Conservation (phyloP, 2,797 vertebrate genomes). For the Anguilla marmorata region DNA sequence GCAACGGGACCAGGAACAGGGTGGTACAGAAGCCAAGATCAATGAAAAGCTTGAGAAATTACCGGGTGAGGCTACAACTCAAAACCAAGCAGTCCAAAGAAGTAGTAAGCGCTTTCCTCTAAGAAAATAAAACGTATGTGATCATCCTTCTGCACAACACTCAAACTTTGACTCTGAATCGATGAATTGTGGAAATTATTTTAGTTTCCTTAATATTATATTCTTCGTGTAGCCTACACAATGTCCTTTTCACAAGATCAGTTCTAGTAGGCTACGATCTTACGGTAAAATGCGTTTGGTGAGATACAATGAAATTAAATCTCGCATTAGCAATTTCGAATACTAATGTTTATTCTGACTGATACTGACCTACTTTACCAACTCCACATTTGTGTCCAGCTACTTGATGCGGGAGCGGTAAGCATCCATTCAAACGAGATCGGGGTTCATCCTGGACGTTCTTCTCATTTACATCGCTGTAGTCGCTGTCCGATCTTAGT, state of each 20-base stretch:
- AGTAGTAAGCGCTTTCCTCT: not conserved
- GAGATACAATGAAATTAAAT: not conserved
- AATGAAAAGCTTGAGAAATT: not conserved
- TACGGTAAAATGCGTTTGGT: not conserved
- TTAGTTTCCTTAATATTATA: not conserved
- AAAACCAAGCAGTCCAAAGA: not conserved
- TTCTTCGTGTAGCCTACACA: not conserved
- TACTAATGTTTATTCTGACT: not conserved
- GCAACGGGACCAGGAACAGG: not conserved
- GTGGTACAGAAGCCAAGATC: slow-evolving; percentile 6
- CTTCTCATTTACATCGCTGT: slow-evolving; percentile 56
- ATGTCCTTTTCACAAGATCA: not conserved
- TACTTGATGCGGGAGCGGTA: slow-evolving; percentile 94
- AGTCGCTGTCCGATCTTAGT: slow-evolving; percentile 50
- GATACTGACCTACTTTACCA: slow-evolving; percentile 92
- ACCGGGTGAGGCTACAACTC: not conserved
- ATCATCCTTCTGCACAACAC: not conserved
- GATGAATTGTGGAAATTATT: not conserved
- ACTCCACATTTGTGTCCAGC: slow-evolving; percentile 96
- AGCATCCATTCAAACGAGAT: slow-evolving; percentile 83
- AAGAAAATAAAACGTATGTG: not conserved
- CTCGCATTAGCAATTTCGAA: not conserved
- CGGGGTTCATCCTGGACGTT: slow-evolving; percentile 49
- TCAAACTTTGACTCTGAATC: not conserved
- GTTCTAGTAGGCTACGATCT: not conserved